Conservation (phyloP, 2,797 vertebrate species). For the Xiphorhynchus erythropygius region DNA sequence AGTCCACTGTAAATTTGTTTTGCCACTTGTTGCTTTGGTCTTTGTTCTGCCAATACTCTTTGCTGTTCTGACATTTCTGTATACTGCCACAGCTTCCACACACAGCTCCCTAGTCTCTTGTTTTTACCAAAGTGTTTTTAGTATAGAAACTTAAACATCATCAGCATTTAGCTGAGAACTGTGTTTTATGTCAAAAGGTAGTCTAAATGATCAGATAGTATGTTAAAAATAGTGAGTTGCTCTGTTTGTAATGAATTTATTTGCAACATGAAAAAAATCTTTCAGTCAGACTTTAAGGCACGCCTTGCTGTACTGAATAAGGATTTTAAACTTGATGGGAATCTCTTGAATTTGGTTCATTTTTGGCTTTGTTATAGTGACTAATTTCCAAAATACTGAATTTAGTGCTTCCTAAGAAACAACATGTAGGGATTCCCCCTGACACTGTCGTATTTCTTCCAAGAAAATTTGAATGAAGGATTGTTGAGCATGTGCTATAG, state of each 20-base stretch:
- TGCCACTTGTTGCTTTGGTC: not conserved
- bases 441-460: accelerated
- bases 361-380: not conserved
- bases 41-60: not conserved
- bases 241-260: not conserved
- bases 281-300: not conserved
- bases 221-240: not conserved
- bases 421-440: accelerated
- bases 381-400: not conserved
- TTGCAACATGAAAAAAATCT: accelerated
- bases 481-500: not conserved
- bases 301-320: not conserved
- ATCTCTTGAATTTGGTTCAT: not conserved
- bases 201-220: not conserved
- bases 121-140: not conserved
- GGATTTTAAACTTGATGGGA: not conserved
- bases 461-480: not conserved
- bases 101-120: not conserved
- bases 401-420: not conserved
- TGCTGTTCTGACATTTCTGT: not conserved
- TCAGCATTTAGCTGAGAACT: not conserved
- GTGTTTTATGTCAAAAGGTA: not conserved
- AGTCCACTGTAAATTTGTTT: not conserved
- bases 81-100: not conserved
- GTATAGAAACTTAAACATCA: not conserved